These are phyloP conservation scores for Octopus sinensis DNA, from an alignment of 1,140 invertebrate species.

Conservation along the genomic window DNA sequence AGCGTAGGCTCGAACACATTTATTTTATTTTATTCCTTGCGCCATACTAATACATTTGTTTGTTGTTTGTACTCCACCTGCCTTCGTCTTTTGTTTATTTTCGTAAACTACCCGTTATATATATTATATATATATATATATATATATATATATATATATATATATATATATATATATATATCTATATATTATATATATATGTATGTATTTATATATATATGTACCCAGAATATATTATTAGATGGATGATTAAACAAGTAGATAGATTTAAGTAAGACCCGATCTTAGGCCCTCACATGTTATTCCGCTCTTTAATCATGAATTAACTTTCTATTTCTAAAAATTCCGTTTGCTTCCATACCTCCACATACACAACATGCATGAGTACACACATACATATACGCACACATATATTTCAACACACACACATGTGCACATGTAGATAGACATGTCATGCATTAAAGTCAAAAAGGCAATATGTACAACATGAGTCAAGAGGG, in stretches of 20 bases:
- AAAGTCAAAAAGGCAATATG: background rate
- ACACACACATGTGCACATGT: background rate
- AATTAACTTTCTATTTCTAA: background rate
- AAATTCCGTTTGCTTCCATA: background rate
- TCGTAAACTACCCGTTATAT: background rate
- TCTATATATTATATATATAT: too few species aligned
- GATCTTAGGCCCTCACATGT: too few species aligned
- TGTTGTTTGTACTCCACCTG: background rate
- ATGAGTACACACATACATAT: background rate
- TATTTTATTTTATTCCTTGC: too few species aligned
- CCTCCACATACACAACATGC: background rate
- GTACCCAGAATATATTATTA: too few species aligned
- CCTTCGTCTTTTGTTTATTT: background rate
- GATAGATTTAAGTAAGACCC: too few species aligned
- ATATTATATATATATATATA: background rate
- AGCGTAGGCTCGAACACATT: too few species aligned
- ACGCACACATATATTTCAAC: background rate
- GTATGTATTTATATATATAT: too few species aligned
- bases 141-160: constrained; percentile 5
- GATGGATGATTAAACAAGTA: too few species aligned
- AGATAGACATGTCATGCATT: background rate
- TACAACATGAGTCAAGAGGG: background rate
- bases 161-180: constrained; percentile 1
- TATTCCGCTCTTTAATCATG: too few species aligned
- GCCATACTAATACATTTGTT: too few species aligned